Conservation (phyloP, 2,888 invertebrate genomes). For the Oeneis ivallda region DNA sequence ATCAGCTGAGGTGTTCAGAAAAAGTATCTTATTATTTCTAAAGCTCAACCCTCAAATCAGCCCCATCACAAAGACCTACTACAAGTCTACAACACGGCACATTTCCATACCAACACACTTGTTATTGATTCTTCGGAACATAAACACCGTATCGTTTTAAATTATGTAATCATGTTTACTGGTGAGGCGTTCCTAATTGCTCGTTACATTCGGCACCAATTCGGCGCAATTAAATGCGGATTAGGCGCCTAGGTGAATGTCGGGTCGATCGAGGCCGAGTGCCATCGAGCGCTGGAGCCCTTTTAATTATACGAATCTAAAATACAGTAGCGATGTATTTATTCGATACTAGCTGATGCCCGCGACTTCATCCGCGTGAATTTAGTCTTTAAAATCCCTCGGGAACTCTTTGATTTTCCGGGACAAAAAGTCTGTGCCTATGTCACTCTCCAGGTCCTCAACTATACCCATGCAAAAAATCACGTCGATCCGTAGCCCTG, state of each 20-base stretch:
- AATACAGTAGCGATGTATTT: not conserved
- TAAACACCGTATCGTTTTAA: conserved; percentile 18
- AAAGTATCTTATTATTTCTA: no score
- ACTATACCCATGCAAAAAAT: no score
- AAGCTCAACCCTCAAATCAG: not conserved
- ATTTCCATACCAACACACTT: not conserved
- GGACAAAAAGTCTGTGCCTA: no score
- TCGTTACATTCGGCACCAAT: conserved; percentile 34
- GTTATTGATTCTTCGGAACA: not conserved
- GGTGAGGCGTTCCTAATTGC: conserved; percentile 36
- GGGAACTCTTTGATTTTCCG: no score
- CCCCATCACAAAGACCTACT: not conserved
- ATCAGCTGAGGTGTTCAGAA: no score
- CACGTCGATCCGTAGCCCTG: no score
- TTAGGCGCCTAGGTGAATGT: conserved; percentile 45
- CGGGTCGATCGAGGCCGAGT: conserved; percentile 35
- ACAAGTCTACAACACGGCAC: not conserved
- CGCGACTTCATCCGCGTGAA: no score
- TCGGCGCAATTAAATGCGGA: conserved; percentile 56
- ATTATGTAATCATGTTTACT: conserved; percentile 34
- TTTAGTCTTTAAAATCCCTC: no score
- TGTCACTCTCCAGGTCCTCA: no score
- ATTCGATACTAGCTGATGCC: no score
- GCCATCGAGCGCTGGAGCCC: conserved; percentile 4
- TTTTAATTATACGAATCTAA: conserved; percentile 19